Percentiles rank a stretch among this genome's conserved stretches.
Evolutionary conservation across 2,888 invertebrate genomes (phyloP).

Genomic region (Mycalesis mineus): DNA sequence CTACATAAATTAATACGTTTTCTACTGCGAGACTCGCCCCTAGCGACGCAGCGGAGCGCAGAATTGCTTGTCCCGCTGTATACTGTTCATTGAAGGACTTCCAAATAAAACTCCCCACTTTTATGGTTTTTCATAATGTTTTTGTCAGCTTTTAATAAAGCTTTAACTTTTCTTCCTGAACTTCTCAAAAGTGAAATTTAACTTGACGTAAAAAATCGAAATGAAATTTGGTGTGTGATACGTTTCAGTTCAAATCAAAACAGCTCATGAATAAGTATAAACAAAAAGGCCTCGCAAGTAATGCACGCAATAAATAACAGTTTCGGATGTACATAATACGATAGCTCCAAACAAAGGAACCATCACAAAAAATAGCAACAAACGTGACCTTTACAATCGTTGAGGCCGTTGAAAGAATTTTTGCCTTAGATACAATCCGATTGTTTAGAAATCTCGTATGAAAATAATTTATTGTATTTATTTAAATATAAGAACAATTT

Average conservation of each 20-base stretch:
- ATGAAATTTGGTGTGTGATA: background rate
- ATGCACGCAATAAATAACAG: background rate
- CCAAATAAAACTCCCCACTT: too few species aligned
- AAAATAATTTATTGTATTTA: too few species aligned
- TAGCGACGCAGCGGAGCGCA: background rate
- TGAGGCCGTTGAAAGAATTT: slow-evolving; percentile 34
- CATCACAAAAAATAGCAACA: slow-evolving; percentile 24
- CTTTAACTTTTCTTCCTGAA: too few species aligned
- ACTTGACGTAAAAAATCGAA: background rate
- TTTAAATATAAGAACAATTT: too few species aligned
- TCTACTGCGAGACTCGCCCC: slow-evolving; percentile 21
- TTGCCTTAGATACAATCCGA: slow-evolving; percentile 12
- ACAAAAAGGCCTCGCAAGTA: background rate
- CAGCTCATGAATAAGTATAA: background rate
- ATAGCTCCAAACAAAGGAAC: slow-evolving; percentile 13
- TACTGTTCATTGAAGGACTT: too few species aligned
- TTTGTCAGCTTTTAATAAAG: too few species aligned
- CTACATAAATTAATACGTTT: slow-evolving; percentile 31
- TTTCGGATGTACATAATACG: background rate
- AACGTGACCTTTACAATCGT: slow-evolving; percentile 21
- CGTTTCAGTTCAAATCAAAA: background rate
- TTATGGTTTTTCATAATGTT: too few species aligned
- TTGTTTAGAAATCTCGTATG: background rate
- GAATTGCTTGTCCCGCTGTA: too few species aligned
- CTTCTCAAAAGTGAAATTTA: too few species aligned